Conservation (phyloP, 2,888 invertebrate species). For the Limenitis camilla region DNA sequence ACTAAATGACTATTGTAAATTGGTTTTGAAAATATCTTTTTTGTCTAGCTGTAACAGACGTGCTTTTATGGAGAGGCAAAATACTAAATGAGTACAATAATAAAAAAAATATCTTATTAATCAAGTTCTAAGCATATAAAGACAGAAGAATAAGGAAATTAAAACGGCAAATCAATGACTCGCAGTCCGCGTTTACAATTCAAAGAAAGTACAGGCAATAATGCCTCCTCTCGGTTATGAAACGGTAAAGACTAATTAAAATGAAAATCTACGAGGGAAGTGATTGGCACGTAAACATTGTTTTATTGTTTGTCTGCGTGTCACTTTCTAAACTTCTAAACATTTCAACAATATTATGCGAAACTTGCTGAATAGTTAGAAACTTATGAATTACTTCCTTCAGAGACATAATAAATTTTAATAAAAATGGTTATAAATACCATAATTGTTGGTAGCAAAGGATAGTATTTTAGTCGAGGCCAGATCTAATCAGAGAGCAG, state of each 20-base stretch:
- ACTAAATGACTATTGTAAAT: no score
- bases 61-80: no score
- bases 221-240: constrained; percentile 7
- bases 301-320: constrained; percentile 23
- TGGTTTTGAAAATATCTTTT: background rate
- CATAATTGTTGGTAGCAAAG: no score
- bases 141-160: background rate
- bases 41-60: background rate
- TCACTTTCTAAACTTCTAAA: constrained; percentile 23
- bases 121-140: background rate
- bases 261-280: constrained; percentile 26
- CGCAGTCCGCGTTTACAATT: constrained; percentile 2
- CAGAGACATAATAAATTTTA: background rate
- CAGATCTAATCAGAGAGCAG: no score
- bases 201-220: constrained; percentile 12
- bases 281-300: constrained; percentile 20
- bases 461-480: no score
- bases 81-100: no score
- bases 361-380: constrained; percentile 7
- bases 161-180: constrained; percentile 1
- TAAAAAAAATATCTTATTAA: background rate
- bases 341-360: constrained; percentile 9
- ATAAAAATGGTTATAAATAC: no score
- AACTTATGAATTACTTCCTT: background rate
- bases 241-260: constrained; percentile 24